These are phyloP conservation scores for Augiades crinisus DNA, from an alignment of 2,888 invertebrate species.

Conservation along the genomic window DNA sequence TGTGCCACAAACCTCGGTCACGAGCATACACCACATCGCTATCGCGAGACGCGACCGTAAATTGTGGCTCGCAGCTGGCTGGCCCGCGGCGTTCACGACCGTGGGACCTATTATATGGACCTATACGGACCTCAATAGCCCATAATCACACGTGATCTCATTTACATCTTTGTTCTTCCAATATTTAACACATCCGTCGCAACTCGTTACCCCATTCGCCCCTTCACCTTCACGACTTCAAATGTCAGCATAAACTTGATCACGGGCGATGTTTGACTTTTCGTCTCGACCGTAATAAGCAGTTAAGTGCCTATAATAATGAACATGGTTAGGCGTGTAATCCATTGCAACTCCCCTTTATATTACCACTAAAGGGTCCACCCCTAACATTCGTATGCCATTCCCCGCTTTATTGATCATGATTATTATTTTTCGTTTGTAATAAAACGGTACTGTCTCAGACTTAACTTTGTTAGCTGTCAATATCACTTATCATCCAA, in stretches of 20 bases:
- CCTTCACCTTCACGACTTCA: constrained; percentile 46
- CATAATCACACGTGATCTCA: constrained; percentile 20
- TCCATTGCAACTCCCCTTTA: constrained; percentile 55
- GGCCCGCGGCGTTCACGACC: constrained; percentile 53
- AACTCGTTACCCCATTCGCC: constrained; percentile 37
- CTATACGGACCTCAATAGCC: constrained; percentile 32
- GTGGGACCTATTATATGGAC: constrained; percentile 64
- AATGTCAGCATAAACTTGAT: constrained; percentile 42
- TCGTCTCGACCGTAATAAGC: constrained; percentile 60
- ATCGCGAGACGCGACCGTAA: constrained; percentile 54
- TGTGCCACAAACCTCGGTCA: constrained; percentile 72
- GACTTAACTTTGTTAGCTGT: constrained; percentile 44
- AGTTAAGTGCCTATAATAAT: constrained; percentile 63
- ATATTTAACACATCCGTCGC: constrained; percentile 14
- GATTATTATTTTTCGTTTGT: constrained; percentile 35
- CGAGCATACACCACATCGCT: constrained; percentile 71
- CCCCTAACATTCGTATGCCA: constrained; percentile 41
- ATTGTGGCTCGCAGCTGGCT: constrained; percentile 72
- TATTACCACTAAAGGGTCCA: constrained; percentile 46
- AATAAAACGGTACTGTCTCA: constrained; percentile 39
- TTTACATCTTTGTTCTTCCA: constrained; percentile 12
- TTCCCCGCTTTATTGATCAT: constrained; percentile 8
- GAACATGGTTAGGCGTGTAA: constrained; percentile 64
- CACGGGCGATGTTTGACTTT: constrained; percentile 53
- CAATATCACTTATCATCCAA: constrained; percentile 60